Evolutionary conservation across 2,113 vertebrate genomes (phyloP).

Genomic region (Eublepharis macularius): DNA sequence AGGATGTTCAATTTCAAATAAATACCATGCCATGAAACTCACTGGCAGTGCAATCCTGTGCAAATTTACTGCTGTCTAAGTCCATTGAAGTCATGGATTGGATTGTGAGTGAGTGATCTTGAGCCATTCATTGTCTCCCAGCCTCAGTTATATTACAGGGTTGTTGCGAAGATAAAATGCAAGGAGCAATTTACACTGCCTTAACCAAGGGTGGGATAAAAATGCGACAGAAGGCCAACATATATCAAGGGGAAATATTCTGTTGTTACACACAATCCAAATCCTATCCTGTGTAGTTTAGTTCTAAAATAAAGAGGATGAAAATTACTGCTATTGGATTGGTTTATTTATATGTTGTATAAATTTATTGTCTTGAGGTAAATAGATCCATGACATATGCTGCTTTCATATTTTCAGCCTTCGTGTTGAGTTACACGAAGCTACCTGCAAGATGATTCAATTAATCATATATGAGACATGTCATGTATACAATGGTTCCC

Average conservation of each 20-base stretch:
- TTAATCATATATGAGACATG: conserved; percentile 1
- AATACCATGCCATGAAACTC: no score
- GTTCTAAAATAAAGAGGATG: neutral
- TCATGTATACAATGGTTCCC: neutral
- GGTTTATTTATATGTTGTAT: neutral
- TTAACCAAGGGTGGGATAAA: no score
- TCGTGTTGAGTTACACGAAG: neutral
- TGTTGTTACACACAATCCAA: neutral
- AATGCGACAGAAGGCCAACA: neutral
- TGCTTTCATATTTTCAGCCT: neutral
- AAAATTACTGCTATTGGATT: neutral
- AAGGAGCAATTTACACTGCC: no score
- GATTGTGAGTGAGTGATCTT: no score
- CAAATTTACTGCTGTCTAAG: no score
- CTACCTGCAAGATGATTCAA: conserved; percentile 8
- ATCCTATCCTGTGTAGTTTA: neutral
- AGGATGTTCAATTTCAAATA: no score
- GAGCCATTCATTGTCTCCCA: no score
- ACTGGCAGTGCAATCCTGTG: no score
- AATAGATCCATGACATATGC: neutral
- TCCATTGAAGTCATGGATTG: no score
- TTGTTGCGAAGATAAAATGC: no score
- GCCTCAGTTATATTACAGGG: no score
- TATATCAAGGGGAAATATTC: neutral
- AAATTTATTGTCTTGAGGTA: neutral